These are phyloP conservation scores for Neolamprologus fasciatus DNA, from an alignment of 2,113 vertebrate genomes.

Conservation along the genomic window DNA sequence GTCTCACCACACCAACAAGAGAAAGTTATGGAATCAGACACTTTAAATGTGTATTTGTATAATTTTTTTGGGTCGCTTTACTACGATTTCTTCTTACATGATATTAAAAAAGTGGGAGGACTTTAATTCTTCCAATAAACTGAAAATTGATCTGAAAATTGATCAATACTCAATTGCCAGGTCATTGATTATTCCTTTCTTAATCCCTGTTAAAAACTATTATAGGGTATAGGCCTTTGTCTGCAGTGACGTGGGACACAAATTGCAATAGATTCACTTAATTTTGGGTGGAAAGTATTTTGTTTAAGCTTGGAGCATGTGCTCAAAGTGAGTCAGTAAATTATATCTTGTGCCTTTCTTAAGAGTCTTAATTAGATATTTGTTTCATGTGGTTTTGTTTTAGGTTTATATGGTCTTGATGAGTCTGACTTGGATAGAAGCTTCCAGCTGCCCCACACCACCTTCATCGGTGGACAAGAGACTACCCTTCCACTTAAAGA, in stretches of 20 bases:
- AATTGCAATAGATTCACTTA: neutral
- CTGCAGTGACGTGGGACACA: neutral
- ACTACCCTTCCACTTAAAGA: conserved; percentile 81
- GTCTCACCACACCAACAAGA: neutral
- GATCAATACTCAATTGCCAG: neutral
- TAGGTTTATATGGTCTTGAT: conserved; percentile 84
- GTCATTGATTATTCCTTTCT: neutral
- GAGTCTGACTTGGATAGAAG: conserved; percentile 86
- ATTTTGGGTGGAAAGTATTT: neutral
- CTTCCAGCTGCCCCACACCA: conserved; percentile 86
- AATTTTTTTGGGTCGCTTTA: neutral
- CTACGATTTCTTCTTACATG: neutral
- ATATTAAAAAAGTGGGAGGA: neutral
- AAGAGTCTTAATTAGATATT: neutral
- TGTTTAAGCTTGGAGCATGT: neutral
- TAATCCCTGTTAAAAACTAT: neutral
- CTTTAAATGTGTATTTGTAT: neutral
- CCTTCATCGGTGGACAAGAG: conserved; percentile 85
- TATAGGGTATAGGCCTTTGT: neutral
- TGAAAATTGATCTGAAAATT: neutral
- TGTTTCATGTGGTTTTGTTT: neutral
- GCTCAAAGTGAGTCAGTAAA: neutral
- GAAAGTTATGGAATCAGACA: neutral
- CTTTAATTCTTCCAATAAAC: neutral
- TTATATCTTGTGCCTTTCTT: neutral